Evolutionary conservation across 30 jellyfish, hydroid and myxozoan species (phyloP).

Genomic region (Aurelia aurita complex sp. Pacific): DNA sequence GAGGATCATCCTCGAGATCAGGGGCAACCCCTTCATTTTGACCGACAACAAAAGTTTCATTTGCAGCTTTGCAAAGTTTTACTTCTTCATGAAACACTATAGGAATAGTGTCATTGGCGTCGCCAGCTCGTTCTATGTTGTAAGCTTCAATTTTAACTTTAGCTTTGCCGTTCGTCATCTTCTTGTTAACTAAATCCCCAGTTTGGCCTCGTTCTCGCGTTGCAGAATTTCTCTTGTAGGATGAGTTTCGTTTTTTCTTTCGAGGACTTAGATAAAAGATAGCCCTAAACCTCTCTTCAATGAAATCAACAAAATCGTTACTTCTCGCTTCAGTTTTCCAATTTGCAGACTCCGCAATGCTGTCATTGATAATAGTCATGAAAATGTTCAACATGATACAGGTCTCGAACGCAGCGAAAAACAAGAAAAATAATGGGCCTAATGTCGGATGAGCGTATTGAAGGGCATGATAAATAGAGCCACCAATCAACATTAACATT

Average conservation of each 20-base stretch:
- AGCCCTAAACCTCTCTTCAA: conserved; percentile 34
- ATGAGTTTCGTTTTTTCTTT: background rate
- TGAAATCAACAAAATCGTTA: conserved; percentile 29
- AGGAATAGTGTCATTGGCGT: too few species aligned
- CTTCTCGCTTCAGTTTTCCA: conserved; percentile 46
- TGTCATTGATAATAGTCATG: conserved; percentile 63
- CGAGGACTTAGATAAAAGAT: conserved; percentile 17
- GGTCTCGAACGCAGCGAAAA: conserved; percentile 54
- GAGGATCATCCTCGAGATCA: too few species aligned
- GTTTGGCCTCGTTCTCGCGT: background rate
- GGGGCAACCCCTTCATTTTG: too few species aligned
- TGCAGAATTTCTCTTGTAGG: background rate
- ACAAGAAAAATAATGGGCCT: conserved; percentile 58
- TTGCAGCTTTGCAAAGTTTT: too few species aligned
- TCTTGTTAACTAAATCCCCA: background rate
- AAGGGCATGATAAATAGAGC: conserved; percentile 38
- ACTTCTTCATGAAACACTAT: too few species aligned
- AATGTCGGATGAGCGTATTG: conserved; percentile 33
- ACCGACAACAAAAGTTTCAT: too few species aligned
- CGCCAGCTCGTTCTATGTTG: too few species aligned
- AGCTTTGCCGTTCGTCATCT: background rate
- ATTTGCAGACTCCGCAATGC: conserved; percentile 36
- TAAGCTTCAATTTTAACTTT: too few species aligned
- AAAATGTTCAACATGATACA: conserved; percentile 52
- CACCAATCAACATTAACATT: conserved; percentile 64